Evolutionary conservation across 2,113 vertebrate species (phyloP).

Genomic region (Pygathrix nemaeus): DNA sequence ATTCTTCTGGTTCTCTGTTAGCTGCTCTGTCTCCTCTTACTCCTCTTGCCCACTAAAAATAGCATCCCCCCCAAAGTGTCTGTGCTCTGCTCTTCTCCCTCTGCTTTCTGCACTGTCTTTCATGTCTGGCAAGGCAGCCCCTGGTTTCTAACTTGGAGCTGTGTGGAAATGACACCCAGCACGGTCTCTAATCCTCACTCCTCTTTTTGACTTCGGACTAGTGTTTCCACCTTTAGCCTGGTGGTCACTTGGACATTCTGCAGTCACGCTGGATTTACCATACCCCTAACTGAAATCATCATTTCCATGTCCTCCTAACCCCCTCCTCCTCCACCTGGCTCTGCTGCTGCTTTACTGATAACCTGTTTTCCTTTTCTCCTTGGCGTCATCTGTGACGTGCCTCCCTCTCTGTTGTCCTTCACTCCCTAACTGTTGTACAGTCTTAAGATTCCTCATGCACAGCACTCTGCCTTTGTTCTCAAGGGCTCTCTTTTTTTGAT

Average conservation of each 20-base stretch:
- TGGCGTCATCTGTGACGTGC: rapidly evolving
- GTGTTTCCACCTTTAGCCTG: background rate
- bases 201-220: background rate
- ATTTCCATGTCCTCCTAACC: background rate
- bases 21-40: background rate
- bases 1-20: background rate
- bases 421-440: background rate
- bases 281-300: background rate
- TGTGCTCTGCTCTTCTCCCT: background rate
- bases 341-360: background rate
- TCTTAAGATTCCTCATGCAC: background rate
- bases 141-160: background rate
- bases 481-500: background rate
- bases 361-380: background rate
- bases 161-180: background rate
- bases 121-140: background rate
- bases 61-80: too few relatives aligned
- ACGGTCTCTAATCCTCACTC: background rate
- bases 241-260: background rate
- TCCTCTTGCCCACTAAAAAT: background rate
- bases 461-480: background rate
- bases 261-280: background rate
- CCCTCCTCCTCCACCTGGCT: background rate
- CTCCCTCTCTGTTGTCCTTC: background rate
- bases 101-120: background rate